phyloP scores from a whole-genome alignment of 2,888 invertebrate species.

The Melinaea menophilus region DNA sequence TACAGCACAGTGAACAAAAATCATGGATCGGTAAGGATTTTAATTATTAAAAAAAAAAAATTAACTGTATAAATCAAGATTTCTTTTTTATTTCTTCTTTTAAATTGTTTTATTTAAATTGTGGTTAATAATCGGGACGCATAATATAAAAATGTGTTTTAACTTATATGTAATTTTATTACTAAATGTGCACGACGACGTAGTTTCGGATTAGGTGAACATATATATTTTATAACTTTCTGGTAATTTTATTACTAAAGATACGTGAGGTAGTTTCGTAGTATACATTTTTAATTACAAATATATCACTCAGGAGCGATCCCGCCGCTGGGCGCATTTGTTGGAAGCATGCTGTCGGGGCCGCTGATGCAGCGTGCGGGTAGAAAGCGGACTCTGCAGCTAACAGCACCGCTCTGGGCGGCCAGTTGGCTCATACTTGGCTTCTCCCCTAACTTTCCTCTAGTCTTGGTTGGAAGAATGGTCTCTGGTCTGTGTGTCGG shows the following conservation, averaged over 20 bases:
- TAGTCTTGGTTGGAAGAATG: constrained; percentile 75
- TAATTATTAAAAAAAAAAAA: too few species aligned
- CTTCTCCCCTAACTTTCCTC: constrained; percentile 60
- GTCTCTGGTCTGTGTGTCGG: constrained; percentile 80
- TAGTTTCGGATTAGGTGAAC: too few species aligned
- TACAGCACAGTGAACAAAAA: constrained; percentile 67
- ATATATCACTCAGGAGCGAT: constrained; percentile 63
- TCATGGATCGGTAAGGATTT: constrained; percentile 75
- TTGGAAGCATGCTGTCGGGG: constrained; percentile 76
- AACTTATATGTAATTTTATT: too few species aligned
- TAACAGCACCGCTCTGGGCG: constrained; percentile 72
- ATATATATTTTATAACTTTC: too few species aligned
- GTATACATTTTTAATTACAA: neutral
- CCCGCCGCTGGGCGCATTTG: constrained; percentile 76
- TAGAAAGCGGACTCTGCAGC: constrained; percentile 69
- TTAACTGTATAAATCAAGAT: too few species aligned
- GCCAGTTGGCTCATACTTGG: constrained; percentile 77
- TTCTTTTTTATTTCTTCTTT: too few species aligned
- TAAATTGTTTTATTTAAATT: too few species aligned
- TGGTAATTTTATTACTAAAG: too few species aligned
- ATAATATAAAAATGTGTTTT: too few species aligned
- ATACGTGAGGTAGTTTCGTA: neutral
- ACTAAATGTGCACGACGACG: too few species aligned
- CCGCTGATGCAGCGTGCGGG: constrained; percentile 75
- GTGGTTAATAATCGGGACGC: too few species aligned